Conservation (phyloP, 2,888 invertebrate species). For the Oscheius sp. region DNA sequence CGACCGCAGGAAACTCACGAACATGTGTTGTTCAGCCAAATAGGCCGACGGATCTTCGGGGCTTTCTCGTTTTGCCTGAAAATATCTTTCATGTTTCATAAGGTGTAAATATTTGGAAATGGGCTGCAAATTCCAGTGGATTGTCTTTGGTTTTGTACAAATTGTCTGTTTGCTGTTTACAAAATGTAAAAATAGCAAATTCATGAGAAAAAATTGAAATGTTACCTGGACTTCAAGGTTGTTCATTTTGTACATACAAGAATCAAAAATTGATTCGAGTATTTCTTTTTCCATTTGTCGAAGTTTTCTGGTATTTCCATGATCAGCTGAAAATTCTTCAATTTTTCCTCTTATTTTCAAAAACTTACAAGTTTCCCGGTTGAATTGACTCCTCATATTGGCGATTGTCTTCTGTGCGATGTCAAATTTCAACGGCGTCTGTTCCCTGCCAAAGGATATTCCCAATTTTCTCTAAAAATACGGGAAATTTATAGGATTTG, state of each 20-base stretch:
- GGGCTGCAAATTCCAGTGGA: no score
- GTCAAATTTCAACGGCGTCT: neutral
- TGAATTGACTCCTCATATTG: no score
- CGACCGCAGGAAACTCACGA: neutral
- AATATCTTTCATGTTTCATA: neutral
- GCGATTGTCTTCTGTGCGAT: neutral
- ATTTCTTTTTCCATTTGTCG: neutral
- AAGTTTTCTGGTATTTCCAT: neutral
- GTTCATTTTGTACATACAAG: neutral
- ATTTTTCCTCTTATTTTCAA: neutral
- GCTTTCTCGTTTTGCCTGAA: neutral
- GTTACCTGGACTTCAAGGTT: neutral
- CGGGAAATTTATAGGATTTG: neutral
- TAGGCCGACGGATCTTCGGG: neutral
- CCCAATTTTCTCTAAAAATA: neutral
- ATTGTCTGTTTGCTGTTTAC: no score
- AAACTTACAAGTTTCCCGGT: neutral
- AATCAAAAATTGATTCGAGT: neutral
- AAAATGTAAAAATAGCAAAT: no score
- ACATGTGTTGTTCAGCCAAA: neutral
- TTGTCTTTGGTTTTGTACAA: neutral
- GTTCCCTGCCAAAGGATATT: neutral
- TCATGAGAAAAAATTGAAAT: neutral
- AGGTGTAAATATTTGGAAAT: neutral
- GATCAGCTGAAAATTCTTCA: neutral